Conservation (phyloP, 2,888 invertebrate genomes). For the Alsophila aescularia region DNA sequence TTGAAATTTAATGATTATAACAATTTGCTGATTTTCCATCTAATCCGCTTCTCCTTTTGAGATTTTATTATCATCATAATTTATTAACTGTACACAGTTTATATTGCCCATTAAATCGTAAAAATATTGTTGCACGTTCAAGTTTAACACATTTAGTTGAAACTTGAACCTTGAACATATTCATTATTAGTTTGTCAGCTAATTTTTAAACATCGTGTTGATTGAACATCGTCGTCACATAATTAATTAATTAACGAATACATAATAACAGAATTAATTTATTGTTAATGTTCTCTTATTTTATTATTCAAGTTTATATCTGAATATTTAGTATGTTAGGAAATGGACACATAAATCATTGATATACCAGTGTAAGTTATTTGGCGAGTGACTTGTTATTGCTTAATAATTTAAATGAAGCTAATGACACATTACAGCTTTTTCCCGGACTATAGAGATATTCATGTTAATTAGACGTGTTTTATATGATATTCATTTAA, state of each 20-base stretch:
- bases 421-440: conserved; percentile 64
- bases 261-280: conserved; percentile 68
- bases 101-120: conserved; percentile 57
- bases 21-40: conserved; percentile 51
- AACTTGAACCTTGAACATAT: conserved; percentile 58
- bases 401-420: conserved; percentile 73
- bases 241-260: conserved; percentile 77
- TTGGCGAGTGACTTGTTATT: conserved; percentile 62
- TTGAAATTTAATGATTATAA: conserved; percentile 53
- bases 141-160: conserved; percentile 39
- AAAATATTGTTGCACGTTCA: conserved; percentile 53
- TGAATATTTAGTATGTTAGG: conserved; percentile 63
- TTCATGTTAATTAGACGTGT: conserved; percentile 51
- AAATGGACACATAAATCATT: conserved; percentile 69
- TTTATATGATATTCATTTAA: conserved; percentile 38
- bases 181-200: conserved; percentile 69
- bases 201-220: conserved; percentile 71
- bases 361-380: conserved; percentile 61
- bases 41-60: conserved; percentile 52
- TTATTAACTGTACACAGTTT: conserved; percentile 58
- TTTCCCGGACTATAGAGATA: conserved; percentile 42
- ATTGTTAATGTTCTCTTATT: conserved; percentile 65
- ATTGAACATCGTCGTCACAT: conserved; percentile 72
- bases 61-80: conserved; percentile 64
- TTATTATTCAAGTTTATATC: conserved; percentile 62